A percentile compares a stretch with the other conserved stretches of the same genome.
Evolutionary conservation across 2,888 invertebrate genomes (phyloP).

Genomic region (Pollenia griseotomentosa): DNA sequence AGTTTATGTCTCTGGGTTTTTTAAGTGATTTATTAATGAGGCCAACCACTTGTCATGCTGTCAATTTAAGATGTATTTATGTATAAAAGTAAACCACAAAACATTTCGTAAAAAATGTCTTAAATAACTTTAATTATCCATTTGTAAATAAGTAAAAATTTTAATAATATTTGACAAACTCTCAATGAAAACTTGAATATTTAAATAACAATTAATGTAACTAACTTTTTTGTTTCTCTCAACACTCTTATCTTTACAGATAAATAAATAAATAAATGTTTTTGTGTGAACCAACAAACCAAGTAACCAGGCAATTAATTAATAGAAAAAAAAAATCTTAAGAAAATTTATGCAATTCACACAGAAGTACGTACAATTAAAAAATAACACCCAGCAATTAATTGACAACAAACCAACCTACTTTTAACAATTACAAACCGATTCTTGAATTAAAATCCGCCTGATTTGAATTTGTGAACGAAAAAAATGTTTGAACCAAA

Average conservation of each 20-base stretch:
- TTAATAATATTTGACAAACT: constrained; percentile 58
- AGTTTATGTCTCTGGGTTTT: neutral
- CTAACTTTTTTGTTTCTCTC: constrained; percentile 12
- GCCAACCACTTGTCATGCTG: constrained; percentile 49
- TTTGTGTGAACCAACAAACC: constrained; percentile 29
- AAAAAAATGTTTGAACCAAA: neutral
- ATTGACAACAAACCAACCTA: constrained; percentile 56
- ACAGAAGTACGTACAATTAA: constrained; percentile 23
- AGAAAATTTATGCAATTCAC: constrained; percentile 49
- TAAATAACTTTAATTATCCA: constrained; percentile 40
- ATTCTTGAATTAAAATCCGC: constrained; percentile 36
- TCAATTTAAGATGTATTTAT: neutral
- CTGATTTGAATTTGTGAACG: constrained; percentile 1
- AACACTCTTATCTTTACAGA: constrained; percentile 66
- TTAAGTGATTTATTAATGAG: constrained; percentile 27
- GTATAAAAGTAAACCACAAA: neutral
- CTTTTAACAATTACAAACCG: constrained; percentile 40
- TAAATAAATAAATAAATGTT: constrained; percentile 57
- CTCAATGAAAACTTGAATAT: constrained; percentile 56
- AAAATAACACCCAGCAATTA: constrained; percentile 57
- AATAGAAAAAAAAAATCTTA: constrained; percentile 1
- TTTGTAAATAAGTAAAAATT: constrained; percentile 28
- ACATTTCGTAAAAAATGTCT: neutral
- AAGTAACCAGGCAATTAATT: constrained; percentile 54
- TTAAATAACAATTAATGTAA: constrained; percentile 57